Conservation (phyloP, 2,888 invertebrate species). For the Hemithea aestivaria region DNA sequence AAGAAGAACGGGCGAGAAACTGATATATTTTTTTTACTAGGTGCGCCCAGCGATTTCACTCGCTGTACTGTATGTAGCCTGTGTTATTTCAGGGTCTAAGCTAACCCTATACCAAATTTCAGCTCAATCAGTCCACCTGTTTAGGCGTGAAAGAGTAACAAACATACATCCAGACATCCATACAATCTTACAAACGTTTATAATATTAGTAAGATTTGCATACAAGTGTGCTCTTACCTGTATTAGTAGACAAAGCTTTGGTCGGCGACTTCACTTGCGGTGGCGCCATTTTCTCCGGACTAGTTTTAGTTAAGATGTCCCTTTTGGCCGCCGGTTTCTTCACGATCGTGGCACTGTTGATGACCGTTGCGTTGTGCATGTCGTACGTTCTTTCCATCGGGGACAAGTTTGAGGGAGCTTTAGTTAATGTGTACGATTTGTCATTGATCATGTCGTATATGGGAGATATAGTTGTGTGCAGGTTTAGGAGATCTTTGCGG, state of each 20-base stretch:
- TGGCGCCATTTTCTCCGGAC: slow-evolving; percentile 47
- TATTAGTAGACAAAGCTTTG: slow-evolving; percentile 37
- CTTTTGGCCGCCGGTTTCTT: slow-evolving; percentile 52
- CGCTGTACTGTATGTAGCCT: too few species aligned
- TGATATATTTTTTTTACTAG: too few species aligned
- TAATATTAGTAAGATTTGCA: too few species aligned
- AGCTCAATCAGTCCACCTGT: too few species aligned
- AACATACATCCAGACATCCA: too few species aligned
- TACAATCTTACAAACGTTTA: too few species aligned
- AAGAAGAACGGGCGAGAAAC: too few species aligned
- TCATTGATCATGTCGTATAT: slow-evolving; percentile 62
- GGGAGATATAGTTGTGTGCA: slow-evolving; percentile 67
- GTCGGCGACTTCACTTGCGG: slow-evolving; percentile 33
- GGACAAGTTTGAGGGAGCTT: slow-evolving; percentile 29
- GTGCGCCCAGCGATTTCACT: too few species aligned
- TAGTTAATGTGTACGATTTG: slow-evolving; percentile 54
- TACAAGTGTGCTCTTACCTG: too few species aligned
- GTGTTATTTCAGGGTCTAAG: too few species aligned
- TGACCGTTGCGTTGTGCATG: slow-evolving; percentile 48
- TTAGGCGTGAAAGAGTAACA: too few species aligned
- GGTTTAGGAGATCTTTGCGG: slow-evolving; percentile 49
- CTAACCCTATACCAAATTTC: too few species aligned
- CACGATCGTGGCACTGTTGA: slow-evolving; percentile 59
- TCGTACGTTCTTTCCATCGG: slow-evolving; percentile 47
- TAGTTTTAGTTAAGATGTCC: slow-evolving; percentile 52